Evolutionary conservation across 2,888 invertebrate species (phyloP).

Genomic region (Chromoteleia sp.): DNA sequence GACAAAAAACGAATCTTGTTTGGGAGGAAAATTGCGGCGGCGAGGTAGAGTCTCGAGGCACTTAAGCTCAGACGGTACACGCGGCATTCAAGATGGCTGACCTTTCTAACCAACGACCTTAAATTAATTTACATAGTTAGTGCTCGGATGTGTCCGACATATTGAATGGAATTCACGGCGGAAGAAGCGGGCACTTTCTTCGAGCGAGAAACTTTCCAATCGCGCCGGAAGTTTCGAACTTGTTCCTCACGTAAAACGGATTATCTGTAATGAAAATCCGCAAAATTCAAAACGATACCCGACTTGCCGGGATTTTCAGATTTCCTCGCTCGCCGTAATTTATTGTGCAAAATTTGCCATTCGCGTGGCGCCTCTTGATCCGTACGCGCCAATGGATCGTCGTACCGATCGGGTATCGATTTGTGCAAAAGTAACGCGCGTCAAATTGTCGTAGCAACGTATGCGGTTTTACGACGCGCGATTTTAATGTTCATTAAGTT

Average conservation of each 20-base stretch:
- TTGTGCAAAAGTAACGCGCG: not conserved
- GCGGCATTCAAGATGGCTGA: slow-evolving; percentile 61
- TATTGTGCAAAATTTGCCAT: slow-evolving; percentile 9
- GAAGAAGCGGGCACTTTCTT: slow-evolving; percentile 58
- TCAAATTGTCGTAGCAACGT: not conserved
- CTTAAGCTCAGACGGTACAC: slow-evolving; percentile 63
- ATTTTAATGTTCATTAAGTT: not conserved
- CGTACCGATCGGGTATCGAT: not conserved
- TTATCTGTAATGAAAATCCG: slow-evolving; percentile 60
- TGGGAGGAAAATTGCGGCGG: slow-evolving; percentile 44
- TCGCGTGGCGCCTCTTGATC: too few species aligned
- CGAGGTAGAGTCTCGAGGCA: slow-evolving; percentile 35
- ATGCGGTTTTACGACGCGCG: not conserved
- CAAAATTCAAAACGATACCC: slow-evolving; percentile 48
- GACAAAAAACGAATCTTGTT: slow-evolving; percentile 51
- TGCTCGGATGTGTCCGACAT: slow-evolving; percentile 65
- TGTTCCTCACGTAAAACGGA: slow-evolving; percentile 48
- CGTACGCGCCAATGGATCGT: too few species aligned
- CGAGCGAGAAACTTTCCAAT: slow-evolving; percentile 63
- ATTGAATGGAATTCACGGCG: slow-evolving; percentile 60
- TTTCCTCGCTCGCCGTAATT: slow-evolving; percentile 13
- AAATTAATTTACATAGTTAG: slow-evolving; percentile 70
- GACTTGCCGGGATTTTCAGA: slow-evolving; percentile 19
- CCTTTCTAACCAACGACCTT: slow-evolving; percentile 59
- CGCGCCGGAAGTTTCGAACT: slow-evolving; percentile 57